Base-by-base conservation (phyloP, 2,888 invertebrate genomes). In the Criorhina ranunculi region DNA sequence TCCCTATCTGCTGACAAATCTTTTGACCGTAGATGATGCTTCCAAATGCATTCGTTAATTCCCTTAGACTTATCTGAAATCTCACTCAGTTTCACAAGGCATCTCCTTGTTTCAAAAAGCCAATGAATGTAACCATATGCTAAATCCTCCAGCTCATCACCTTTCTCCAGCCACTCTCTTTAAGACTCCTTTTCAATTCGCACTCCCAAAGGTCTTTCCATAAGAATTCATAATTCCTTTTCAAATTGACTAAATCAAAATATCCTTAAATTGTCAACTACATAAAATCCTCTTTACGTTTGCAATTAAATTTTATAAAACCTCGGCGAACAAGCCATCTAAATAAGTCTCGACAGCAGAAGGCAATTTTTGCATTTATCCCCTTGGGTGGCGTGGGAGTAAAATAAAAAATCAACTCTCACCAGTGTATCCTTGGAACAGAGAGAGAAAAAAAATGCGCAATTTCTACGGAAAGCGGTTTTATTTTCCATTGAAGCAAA, bases 241-340 rank as follows among this genome's bases (percentile, higher is more conserved):
- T 4, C 42, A 55, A 64, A 64, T 75, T 57, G 55, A 24, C 46
- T 35, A 55, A 64, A 66, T 75, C 37, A 66, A 57, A 53, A 75
- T 64, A 57, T 49, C 19, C 55, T 57, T 66, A 57, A 66, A 46
- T 37, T 42, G 19, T 57, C 75, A 55, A 57, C 75, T 35, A n/a
- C 55, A 66, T 31, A 75, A 57, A 42, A 75, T 75, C 75, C 55
- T n/a, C 31, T 64, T 53, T 73, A 17, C 53, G 33, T 12, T 42
- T 37, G 64, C 46, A 66, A 75, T 66, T 75, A 40, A 46, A 55
- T 75, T 75, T 75, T 37, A 44, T 49, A 12, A 75, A 75, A 46
- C 35, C 51, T n/a, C 7, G 17, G 33, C 35, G 53, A 35, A 8
- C 5, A 35, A 37, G 70, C 46, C 42, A 31, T 46, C 17, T 19